Evolutionary conservation across 2,797 vertebrate species (phyloP), one percentile per base, ranked within the genome.

Genomic region (Oreochromis mossambicus): DNA sequence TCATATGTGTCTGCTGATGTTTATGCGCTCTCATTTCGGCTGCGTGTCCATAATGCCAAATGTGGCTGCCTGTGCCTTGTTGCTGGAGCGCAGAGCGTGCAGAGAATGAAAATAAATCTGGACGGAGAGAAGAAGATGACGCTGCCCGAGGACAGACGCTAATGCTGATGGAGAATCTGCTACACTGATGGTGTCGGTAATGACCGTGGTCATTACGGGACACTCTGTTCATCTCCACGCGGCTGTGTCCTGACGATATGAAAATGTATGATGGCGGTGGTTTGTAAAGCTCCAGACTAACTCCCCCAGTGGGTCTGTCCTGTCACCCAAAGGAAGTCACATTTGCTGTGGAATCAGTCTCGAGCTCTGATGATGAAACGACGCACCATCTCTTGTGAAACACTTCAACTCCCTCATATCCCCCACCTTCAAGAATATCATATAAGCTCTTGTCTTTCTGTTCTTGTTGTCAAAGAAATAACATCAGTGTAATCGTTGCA

Each of bases 1-100:
- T 92, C 92, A 92, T 13, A 83, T 2, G 90, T 88, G 81, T 78
- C 41, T 77, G 56, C 89, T 76, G 85, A 54, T 88, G 90, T 87
- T 82, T 78, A 50, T 78, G 80, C 84, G 26, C 80, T 76, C 83
- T 10, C 56, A 77, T 75, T 61, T 8, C 68, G 46, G 79, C 84
- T 51, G 76, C 84, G 85, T 91, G 89, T 83, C 77, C 70, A 19
- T 73, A 68, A 81, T 88, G 83, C 75, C 81, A 85, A 90, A 85
- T 1, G 63, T 13, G 58, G 17, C 8, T 12, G 61, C 15, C 79
- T 66, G 63, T 11, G 48, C 48, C 63, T 84, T 2, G 81, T 19
- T 41, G 85, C 80, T 5, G 43, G 79, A 19, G 77, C 24, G 52
- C 50, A 32, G 46, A 63, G 54, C 79, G 83, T 77, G 80, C 43